These are phyloP conservation scores for Plebejus anna DNA, from an alignment of 2,888 invertebrate species.

Conservation along the genomic window DNA sequence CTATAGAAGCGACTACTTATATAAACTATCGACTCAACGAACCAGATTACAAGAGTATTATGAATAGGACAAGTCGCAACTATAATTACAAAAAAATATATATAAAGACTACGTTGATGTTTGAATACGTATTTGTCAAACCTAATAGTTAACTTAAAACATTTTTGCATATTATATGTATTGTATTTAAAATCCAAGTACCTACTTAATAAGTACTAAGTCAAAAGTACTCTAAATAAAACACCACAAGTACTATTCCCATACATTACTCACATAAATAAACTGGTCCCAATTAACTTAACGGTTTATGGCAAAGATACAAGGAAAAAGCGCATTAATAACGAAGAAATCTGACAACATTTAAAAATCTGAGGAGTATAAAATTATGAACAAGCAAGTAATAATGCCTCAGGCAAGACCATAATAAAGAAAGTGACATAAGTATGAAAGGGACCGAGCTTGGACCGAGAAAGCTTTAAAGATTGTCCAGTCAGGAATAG, in stretches of 20 bases:
- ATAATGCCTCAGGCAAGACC: constrained; percentile 14
- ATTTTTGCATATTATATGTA: not conserved
- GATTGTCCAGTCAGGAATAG: constrained; percentile 25
- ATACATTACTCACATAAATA: constrained; percentile 15
- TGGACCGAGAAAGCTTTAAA: constrained; percentile 5
- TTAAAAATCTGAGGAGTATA: constrained; percentile 15
- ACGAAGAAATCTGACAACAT: constrained; percentile 12
- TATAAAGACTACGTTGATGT: no score
- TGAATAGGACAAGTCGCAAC: not conserved
- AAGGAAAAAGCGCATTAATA: constrained; percentile 14
- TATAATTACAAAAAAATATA: no score
- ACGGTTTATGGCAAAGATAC: constrained; percentile 15
- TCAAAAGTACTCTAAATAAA: not conserved
- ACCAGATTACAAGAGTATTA: not conserved
- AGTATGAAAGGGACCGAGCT: constrained; percentile 12
- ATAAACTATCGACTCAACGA: not conserved
- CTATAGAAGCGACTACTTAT: not conserved
- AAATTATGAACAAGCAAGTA: constrained; percentile 1
- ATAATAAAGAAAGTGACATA: constrained; percentile 26
- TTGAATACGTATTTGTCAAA: no score
- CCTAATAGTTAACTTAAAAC: no score
- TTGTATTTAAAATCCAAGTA: not conserved
- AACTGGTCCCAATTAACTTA: constrained; percentile 22
- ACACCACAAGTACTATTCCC: not conserved
- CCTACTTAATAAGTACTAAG: not conserved